Percentiles rank a stretch among this genome's conserved stretches.
These are phyloP conservation scores for Balearica regulorum DNA, from an alignment of 2,797 vertebrate species.

Conservation along the genomic window DNA sequence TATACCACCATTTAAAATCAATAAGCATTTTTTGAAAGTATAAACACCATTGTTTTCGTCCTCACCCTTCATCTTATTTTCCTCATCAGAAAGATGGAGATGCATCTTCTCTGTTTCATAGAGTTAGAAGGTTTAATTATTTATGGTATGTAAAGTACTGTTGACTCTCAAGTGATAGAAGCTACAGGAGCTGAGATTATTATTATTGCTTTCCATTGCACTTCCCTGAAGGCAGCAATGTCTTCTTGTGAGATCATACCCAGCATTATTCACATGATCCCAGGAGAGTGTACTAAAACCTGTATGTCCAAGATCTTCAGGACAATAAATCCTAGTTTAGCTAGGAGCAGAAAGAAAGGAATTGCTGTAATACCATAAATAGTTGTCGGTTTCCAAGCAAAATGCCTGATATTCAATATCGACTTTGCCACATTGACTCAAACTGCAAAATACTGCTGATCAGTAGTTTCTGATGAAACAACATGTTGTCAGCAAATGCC, in stretches of 20 bases:
- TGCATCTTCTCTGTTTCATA: not conserved
- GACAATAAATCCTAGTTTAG: slow-evolving; percentile 47
- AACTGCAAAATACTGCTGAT: slow-evolving; percentile 7
- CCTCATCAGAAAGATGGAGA: not conserved
- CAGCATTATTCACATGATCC: slow-evolving; percentile 40
- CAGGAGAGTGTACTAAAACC: slow-evolving; percentile 31
- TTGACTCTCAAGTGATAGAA: slow-evolving; percentile 15
- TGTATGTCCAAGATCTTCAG: slow-evolving; percentile 35
- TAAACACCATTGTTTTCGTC: slow-evolving; percentile 3
- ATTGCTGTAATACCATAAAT: slow-evolving; percentile 24
- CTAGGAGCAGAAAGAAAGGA: slow-evolving; percentile 1
- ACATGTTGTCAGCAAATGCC: not conserved
- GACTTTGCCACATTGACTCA: not conserved
- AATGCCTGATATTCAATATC: not conserved
- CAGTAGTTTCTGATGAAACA: not conserved
- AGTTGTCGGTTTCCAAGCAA: not conserved
- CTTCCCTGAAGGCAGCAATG: slow-evolving; percentile 20
- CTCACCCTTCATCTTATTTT: not conserved
- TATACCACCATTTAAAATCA: slow-evolving; percentile 11
- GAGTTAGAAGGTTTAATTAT: slow-evolving; percentile 46
- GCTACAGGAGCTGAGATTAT: slow-evolving; percentile 18
- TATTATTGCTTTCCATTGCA: slow-evolving; percentile 20
- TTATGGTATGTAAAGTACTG: slow-evolving; percentile 54
- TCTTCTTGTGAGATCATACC: slow-evolving; percentile 27
- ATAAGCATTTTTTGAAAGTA: slow-evolving; percentile 4